Evolutionary conservation across 2,113 vertebrate genomes (phyloP).

Genomic region (Sinocyclocheilus anshuiensis): DNA sequence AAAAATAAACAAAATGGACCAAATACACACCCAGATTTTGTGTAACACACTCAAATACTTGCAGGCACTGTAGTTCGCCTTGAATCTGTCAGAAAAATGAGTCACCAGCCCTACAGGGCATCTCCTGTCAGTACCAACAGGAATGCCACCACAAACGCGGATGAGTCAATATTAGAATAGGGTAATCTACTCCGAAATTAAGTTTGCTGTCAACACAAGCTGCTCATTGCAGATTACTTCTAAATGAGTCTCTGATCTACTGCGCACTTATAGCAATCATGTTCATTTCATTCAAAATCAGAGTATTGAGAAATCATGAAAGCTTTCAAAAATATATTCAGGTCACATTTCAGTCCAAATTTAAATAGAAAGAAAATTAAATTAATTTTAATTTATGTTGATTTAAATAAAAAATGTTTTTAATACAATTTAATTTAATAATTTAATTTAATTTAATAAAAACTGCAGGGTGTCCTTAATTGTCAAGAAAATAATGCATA

Average conservation of each 20-base stretch:
- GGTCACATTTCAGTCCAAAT: not conserved
- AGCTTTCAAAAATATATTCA: not conserved
- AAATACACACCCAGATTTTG: not conserved
- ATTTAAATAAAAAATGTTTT: too few species aligned
- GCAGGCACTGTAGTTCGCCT: not conserved
- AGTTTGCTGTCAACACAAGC: slow-evolving; percentile 10
- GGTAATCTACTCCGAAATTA: not conserved
- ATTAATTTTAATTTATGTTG: too few species aligned
- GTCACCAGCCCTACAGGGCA: not conserved
- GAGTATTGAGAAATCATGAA: not conserved
- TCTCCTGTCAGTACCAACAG: not conserved
- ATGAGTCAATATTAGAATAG: slow-evolving; percentile 26
- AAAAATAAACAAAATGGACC: not conserved
- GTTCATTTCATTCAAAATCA: not conserved
- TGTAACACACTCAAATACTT: not conserved
- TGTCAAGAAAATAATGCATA: too few species aligned
- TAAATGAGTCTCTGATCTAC: not conserved
- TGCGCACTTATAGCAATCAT: not conserved
- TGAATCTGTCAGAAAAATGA: slow-evolving; percentile 5
- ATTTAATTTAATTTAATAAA: too few species aligned
- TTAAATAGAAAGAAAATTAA: not conserved
- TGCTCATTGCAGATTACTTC: not conserved
- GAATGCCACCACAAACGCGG: not conserved
- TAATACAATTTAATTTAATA: too few species aligned
- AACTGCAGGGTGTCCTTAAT: too few species aligned